Base-by-base conservation (phyloP, 35 echinoderm and acorn worm genomes). In the Apostichopus parvimensis region DNA sequence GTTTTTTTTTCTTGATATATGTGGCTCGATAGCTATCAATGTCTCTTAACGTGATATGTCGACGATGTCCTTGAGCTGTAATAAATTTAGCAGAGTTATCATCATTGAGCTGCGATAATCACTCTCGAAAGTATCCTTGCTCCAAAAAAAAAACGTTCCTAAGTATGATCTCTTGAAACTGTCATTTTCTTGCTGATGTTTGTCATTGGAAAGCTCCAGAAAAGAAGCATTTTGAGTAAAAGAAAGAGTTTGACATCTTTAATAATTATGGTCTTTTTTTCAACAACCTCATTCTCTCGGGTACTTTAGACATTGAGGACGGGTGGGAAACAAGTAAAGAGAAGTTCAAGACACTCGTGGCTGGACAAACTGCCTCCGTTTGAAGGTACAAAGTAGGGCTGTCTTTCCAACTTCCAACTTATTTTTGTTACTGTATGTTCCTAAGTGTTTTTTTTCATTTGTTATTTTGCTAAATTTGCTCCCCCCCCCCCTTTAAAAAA, bases 351-450 rank as follows among this genome's bases (percentile, higher is more conserved):
- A 54, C 54, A 82, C 79, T 82, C 79, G 17, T 82, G 79, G 79
- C 13, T 82, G 79, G 45, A 82, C 54, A 82, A 82, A 82, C 54
- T 82, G 54, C 79, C 79, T 54, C 79, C 79, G 14, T 82, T 82
- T 18, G 24, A 82, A 82, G 79, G 79, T 82, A 82, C 18, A 82
- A 3, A 54, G 7, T 5, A 52, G 22, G 53, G 20, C 24, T 80
- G 78, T 8, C 8, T 80, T n/a, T 52, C 45, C 5, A 80, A 80
- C 62, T 66, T 66, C 0, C 34, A 45, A 45, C 34, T 45, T 45
- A 4, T 2, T 45, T 45, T 45, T 4, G 34, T 3, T 45, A n/a
- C n/a, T n/a, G n/a, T n/a, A 45, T 45, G 1, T 45, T 45, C 2
- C 2, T 45, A 45, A 45, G 34, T 45, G 34, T 45, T 45, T 45